phyloP scores from a whole-genome alignment of 2,797 vertebrate species.

The Cheirogaleus major region DNA sequence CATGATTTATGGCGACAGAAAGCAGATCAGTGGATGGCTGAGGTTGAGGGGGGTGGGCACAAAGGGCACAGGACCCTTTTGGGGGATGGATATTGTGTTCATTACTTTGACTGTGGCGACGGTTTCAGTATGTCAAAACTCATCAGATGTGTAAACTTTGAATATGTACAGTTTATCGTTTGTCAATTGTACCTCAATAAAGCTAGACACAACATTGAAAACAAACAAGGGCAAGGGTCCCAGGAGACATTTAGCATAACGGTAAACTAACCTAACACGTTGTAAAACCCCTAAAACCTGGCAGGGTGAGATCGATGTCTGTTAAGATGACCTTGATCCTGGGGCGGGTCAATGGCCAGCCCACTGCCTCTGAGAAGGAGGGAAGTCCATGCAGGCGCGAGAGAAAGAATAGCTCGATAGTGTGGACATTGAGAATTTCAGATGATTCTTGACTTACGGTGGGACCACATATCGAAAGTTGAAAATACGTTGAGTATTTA shows the following conservation, averaged over 20 bases:
- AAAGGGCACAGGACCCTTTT: rapidly evolving
- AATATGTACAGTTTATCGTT: too few species aligned
- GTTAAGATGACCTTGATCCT: not conserved
- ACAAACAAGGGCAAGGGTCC: not conserved
- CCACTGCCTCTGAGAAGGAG: not conserved
- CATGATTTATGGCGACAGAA: not conserved
- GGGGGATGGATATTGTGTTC: rapidly evolving
- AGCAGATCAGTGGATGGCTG: not conserved
- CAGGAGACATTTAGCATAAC: not conserved
- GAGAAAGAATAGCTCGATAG: not conserved
- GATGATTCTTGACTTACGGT: not conserved
- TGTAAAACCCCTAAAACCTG: not conserved
- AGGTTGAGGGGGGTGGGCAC: too few species aligned
- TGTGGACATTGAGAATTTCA: not conserved
- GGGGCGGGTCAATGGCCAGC: not conserved
- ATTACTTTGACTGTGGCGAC: not conserved
- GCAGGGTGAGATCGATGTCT: not conserved
- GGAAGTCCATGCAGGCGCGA: rapidly evolving
- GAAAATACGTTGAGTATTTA: not conserved
- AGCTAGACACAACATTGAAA: not conserved
- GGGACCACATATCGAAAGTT: not conserved
- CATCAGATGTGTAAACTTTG: not conserved
- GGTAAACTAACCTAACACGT: rapidly evolving
- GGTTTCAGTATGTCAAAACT: not conserved
- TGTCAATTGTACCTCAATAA: not conserved